Conservation (phyloP, 2,113 vertebrate genomes). For the Triplophysa dalaica region DNA sequence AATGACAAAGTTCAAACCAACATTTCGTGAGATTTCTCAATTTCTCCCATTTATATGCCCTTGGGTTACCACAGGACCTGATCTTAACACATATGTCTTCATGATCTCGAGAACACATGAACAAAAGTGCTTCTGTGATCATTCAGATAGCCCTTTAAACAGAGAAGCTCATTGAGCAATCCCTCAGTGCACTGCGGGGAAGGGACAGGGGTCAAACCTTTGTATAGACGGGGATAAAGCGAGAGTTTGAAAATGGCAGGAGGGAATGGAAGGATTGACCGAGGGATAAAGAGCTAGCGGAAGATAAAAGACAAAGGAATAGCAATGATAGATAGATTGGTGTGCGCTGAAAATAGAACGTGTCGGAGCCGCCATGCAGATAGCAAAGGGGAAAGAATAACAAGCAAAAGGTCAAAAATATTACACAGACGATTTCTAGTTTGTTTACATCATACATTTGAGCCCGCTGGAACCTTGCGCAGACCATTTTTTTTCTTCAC, state of each 20-base stretch:
- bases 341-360: not conserved
- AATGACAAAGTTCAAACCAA: not conserved
- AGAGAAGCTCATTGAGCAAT: conserved; percentile 28
- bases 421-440: conserved; percentile 3
- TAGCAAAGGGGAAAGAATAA: conserved; percentile 28
- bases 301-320: conserved; percentile 31
- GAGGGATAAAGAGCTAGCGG: conserved; percentile 23
- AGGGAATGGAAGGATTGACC: conserved; percentile 44
- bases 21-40: no score
- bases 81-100: not conserved
- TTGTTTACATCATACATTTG: conserved; percentile 15
- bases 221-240: not conserved
- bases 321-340: conserved; percentile 54
- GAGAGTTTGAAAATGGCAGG: conserved; percentile 41
- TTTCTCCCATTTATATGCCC: no score
- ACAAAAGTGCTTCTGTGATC: conserved; percentile 35
- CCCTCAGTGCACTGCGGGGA: not conserved
- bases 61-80: conserved; percentile 8
- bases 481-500: not conserved
- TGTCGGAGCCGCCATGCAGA: conserved; percentile 22
- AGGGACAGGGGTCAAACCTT: not conserved
- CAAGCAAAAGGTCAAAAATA: conserved; percentile 32
- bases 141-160: conserved; percentile 6
- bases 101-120: conserved; percentile 11
- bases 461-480: not conserved